Percentiles rank a stretch among this genome's conserved stretches.
These are phyloP conservation scores for Steinernema scapterisci DNA, from an alignment of 2,888 invertebrate genomes.

Conservation along the genomic window DNA sequence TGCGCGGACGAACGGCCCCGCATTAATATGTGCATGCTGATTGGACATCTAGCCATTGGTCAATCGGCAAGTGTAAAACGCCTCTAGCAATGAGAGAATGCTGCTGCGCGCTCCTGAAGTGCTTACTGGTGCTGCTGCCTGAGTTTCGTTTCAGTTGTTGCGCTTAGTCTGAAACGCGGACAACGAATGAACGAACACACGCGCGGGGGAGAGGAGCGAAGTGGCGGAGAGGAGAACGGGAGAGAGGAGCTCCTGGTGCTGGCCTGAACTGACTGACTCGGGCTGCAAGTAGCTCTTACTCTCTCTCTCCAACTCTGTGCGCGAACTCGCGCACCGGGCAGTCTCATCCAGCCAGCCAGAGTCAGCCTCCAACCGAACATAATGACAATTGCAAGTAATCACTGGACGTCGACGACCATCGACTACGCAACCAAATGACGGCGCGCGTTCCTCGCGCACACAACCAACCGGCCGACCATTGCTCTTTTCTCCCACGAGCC, in stretches of 20 bases:
- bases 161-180: not conserved
- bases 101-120: not conserved
- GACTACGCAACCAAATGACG: not conserved
- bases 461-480: not conserved
- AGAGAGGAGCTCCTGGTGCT: no score
- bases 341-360: no score
- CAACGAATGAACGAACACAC: not conserved
- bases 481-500: not conserved
- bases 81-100: not conserved
- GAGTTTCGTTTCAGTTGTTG: constrained; percentile 29
- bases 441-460: not conserved
- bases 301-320: not conserved
- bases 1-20: no score
- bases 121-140: not conserved
- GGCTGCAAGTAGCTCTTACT: no score
- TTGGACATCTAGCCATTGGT: constrained; percentile 6
- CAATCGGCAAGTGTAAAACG: not conserved
- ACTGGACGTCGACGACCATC: not conserved
- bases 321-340: constrained; percentile 25
- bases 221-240: no score
- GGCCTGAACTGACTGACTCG: no score
- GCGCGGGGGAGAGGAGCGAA: not conserved
- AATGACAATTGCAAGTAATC: constrained; percentile 29
- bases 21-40: not conserved
- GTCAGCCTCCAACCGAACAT: constrained; percentile 11